These are phyloP conservation scores for Cyprinella venusta DNA, from an alignment of 2,797 vertebrate species.

Conservation along the genomic window DNA sequence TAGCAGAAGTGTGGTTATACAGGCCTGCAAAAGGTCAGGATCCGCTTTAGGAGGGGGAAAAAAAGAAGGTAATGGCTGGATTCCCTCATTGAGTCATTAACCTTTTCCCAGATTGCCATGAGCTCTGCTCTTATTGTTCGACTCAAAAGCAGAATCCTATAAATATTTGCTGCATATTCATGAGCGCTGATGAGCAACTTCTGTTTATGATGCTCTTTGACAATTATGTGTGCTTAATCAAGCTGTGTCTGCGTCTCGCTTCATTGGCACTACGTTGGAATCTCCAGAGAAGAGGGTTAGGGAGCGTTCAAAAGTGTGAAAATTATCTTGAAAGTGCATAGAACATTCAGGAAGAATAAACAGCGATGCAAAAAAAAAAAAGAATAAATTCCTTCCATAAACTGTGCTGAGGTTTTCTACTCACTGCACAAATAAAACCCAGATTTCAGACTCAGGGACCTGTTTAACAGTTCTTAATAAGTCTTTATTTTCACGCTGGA, in stretches of 20 bases:
- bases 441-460: conserved; percentile 61
- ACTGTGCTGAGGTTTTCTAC: conserved; percentile 60
- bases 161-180: conserved; percentile 63
- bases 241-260: conserved; percentile 52
- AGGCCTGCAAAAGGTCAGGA: conserved; percentile 55
- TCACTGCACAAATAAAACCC: conserved; percentile 61
- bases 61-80: conserved; percentile 63
- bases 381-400: conserved; percentile 43
- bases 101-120: conserved; percentile 70
- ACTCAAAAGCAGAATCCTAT: conserved; percentile 53
- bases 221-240: conserved; percentile 57
- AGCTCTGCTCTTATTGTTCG: conserved; percentile 41
- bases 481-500: conserved; percentile 70
- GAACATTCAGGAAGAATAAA: conserved; percentile 6
- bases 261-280: conserved; percentile 12
- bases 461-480: conserved; percentile 71
- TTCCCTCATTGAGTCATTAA: conserved; percentile 74
- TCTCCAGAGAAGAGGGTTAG: conserved; percentile 41
- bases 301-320: conserved; percentile 38
- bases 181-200: conserved; percentile 59
- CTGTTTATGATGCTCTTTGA: conserved; percentile 50
- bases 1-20: conserved; percentile 31
- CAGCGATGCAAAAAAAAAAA: background rate
- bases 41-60: conserved; percentile 45
- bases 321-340: conserved; percentile 58